Base-by-base conservation (phyloP, 2,888 invertebrate species). In the Apodemia mormo region DNA sequence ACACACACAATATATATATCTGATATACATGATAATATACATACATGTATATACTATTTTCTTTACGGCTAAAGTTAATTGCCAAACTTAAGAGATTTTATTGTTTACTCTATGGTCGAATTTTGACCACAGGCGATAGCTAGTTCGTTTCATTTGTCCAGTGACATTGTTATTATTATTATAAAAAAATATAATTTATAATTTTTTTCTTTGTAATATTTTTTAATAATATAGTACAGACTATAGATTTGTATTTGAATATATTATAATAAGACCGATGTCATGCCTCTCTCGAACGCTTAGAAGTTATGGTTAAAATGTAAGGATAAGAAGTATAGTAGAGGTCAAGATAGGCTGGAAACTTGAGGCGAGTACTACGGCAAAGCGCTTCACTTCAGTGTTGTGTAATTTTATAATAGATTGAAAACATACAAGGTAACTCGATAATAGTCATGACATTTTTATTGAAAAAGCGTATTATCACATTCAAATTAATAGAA, bases 361-460 rank as follows among this genome's bases (percentile, higher is more conserved):
- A 61, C 6, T 37, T 1, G 12, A 33, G 37, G 9, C 61, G 14
- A 61, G 61, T 61, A 8, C 33, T 61, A 61, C 61, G 61, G 4
- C n/a, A n/a, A 22, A 22, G 49, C 14, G 14, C 12, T 49, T 58
- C 58, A 5, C 10, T 29, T 8, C 58, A 37, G 61, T 33, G 33
- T 33, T 12, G 61, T 14, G 61, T 61, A 61, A 33, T 61, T 61
- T 61, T 52, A 12, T 49, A 49, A 49, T 6, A 37, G 33, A 61
- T 61, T 61, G 61, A 61, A 61, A 52, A 61, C 61, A 61, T 61
- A 61, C 61, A 61, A 61, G 61, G 5, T 37, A 61, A 61, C 61
- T 61, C 14, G 33, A 37, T 61, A 61, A 61, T 61, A 14, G 61
- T 7, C 61, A 33, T 14, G 61, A n/a, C 12, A 61, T 58, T 33